Base-by-base conservation (phyloP, 2,888 invertebrate genomes). In the Andrena minutula region DNA sequence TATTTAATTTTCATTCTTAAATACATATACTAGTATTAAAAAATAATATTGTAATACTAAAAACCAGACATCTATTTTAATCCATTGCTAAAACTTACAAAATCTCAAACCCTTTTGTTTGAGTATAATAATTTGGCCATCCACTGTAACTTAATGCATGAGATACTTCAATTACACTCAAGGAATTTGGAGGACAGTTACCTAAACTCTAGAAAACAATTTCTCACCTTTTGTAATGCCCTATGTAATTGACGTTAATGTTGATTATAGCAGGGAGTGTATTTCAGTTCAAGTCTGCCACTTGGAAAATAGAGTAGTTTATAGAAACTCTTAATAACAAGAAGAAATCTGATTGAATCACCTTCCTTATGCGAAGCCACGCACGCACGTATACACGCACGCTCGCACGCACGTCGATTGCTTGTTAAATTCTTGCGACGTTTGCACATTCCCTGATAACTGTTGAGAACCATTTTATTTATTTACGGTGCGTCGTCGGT, bases 401-500 rank as follows among this genome's bases (percentile, higher is more conserved):
- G 75, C 69, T 78, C 82, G 74, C 79, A 77, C 79, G 84, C 75
- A 72, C 72, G 76, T 74, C 64, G 75, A 63, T 66, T 73, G 79
- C 74, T 83, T 75, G 69, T 79, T 80, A 78, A 83, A 85, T 79
- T 79, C 79, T 53, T 82, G 90, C 88, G 61, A 84, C 90, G 89
- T 89, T 82, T 51, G 90, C 89, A 83, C 89, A 89, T 90, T 89
- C 89, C 75, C 83, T 71, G 70, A 83, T 81, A 84, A 86, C 86
- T 74, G 86, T 85, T 83, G 72, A 79, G 72, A 49, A 72, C 61
- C 76, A 79, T 82, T 84, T 86, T 86, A 90, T 89, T 90, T 89
- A 89, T 89, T 89, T 88, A 86, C 74, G 41, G 65, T 69, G 77
- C 53, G 70, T 66, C 66, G 69, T 26, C 72, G 72, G 56, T 76